phyloP scores from a whole-genome alignment of 2,797 vertebrate genomes.

The Premnoplex brunnescens region DNA sequence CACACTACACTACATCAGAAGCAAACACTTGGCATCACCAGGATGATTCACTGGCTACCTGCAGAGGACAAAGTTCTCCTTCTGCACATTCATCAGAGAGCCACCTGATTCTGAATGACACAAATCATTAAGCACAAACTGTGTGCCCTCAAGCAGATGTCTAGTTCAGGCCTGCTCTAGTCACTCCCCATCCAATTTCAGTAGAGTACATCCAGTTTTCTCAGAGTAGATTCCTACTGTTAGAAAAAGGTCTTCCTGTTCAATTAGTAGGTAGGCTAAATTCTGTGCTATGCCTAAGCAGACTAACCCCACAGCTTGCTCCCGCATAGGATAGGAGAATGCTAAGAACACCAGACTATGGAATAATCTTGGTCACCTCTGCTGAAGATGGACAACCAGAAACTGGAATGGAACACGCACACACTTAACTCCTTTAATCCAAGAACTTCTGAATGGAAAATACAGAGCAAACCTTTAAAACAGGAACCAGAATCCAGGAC shows the following conservation, averaged over 20 bases:
- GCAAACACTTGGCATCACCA: neutral
- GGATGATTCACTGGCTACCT: neutral
- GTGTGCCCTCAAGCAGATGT: neutral
- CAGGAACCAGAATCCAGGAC: neutral
- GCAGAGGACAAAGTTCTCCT: neutral
- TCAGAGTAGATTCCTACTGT: neutral
- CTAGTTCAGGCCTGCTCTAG: neutral
- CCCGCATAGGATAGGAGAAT: neutral
- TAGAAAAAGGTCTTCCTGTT: neutral
- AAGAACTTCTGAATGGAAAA: neutral
- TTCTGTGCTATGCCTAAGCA: neutral
- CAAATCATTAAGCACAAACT: neutral
- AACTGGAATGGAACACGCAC: neutral
- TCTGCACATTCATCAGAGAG: neutral
- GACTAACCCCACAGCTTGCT: neutral
- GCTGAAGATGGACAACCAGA: neutral
- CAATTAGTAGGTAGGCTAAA: neutral
- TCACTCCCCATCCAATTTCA: neutral
- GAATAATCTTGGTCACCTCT: neutral
- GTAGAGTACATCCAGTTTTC: neutral
- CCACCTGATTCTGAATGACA: neutral
- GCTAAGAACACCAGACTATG: neutral
- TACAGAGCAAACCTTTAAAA: neutral
- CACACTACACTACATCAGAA: neutral
- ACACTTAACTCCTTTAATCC: neutral